Percentiles rank a stretch among this genome's conserved stretches.
Conservation (phyloP, 2,113 vertebrate species). For the Macheiramphus alcinus region DNA sequence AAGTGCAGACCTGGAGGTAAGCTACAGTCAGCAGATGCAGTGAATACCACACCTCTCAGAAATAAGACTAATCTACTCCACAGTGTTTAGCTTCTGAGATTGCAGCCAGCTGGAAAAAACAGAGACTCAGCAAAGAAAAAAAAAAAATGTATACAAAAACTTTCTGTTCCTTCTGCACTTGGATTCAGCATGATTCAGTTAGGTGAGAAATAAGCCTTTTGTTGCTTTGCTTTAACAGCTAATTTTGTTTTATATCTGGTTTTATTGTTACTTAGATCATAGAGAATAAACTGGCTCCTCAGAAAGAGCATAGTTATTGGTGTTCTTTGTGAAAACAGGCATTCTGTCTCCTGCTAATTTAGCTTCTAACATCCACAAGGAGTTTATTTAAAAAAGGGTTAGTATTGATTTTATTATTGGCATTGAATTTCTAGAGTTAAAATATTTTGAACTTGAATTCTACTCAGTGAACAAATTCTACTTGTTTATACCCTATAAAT, state of each 20-base stretch:
- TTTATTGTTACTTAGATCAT: neutral
- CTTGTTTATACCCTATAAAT: neutral
- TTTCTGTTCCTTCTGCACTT: neutral
- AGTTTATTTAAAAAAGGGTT: neutral
- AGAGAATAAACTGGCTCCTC: neutral
- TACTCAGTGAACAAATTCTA: neutral
- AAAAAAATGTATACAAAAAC: neutral
- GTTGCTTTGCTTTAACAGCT: neutral
- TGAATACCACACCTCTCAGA: neutral
- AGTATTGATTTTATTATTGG: neutral
- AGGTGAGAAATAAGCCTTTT: neutral
- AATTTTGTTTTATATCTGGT: neutral
- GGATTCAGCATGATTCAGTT: neutral
- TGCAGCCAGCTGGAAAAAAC: neutral
- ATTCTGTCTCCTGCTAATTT: neutral
- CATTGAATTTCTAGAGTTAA: neutral
- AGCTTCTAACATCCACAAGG: neutral
- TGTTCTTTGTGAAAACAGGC: neutral
- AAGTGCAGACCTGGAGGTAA: neutral
- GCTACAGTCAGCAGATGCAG: neutral
- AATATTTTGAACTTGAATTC: neutral
- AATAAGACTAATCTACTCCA: neutral
- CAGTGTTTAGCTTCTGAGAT: neutral
- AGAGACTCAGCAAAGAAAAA: neutral
- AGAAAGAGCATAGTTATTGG: neutral